Percentiles rank a stretch among this genome's conserved stretches.
Conservation (phyloP, 2,797 vertebrate species). For the Urophycis tenuis region DNA sequence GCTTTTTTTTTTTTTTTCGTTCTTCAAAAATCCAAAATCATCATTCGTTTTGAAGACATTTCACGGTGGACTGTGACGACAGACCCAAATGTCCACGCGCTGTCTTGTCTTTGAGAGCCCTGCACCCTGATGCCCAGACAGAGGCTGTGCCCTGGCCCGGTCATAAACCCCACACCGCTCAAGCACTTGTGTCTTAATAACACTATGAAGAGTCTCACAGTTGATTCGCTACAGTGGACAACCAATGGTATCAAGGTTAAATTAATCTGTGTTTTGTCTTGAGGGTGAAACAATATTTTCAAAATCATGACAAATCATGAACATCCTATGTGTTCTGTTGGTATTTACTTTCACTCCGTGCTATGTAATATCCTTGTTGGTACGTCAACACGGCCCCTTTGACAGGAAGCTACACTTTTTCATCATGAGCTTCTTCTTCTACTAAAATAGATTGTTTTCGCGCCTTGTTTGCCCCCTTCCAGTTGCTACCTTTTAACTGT, state of each 20-base stretch:
- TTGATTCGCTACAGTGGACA: slow-evolving; percentile 20
- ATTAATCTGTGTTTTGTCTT: neutral
- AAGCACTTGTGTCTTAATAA: slow-evolving; percentile 40
- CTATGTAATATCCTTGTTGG: slow-evolving; percentile 26
- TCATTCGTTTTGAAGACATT: slow-evolving; percentile 12
- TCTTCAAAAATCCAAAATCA: neutral
- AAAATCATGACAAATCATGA: slow-evolving; percentile 17
- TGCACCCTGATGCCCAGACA: slow-evolving; percentile 13
- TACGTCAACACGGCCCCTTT: slow-evolving; percentile 34
- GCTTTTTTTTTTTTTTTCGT: slow-evolving; percentile 30
- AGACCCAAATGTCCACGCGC: slow-evolving; percentile 36
- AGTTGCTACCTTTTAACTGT: slow-evolving; percentile 58
- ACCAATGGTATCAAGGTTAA: slow-evolving; percentile 16
- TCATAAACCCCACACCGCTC: slow-evolving; percentile 18
- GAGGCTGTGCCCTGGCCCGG: slow-evolving; percentile 18
- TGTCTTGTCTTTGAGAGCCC: slow-evolving; percentile 36
- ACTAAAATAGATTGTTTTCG: slow-evolving; percentile 37
- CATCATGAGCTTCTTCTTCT: slow-evolving; percentile 39
- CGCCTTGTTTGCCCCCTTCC: slow-evolving; percentile 36
- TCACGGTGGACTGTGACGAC: slow-evolving; percentile 40
- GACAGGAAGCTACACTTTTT: slow-evolving; percentile 32
- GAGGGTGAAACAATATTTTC: neutral
- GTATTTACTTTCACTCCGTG: slow-evolving; percentile 22
- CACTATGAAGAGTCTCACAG: slow-evolving; percentile 13
- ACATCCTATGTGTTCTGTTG: slow-evolving; percentile 19